Evolutionary conservation across 2,888 invertebrate genomes (phyloP).

Genomic region (Rhamnusium bicolor): DNA sequence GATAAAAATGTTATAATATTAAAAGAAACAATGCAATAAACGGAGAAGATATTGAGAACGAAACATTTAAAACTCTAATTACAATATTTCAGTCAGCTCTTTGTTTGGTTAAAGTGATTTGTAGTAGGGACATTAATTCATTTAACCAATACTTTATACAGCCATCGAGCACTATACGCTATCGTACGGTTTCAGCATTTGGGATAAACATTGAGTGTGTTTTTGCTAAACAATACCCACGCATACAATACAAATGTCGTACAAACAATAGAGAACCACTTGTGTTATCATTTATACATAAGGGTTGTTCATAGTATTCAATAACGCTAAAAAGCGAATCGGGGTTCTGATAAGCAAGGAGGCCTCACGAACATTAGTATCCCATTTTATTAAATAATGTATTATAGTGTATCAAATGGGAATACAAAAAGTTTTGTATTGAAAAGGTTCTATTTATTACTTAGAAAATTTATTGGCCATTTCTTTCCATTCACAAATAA

Average conservation of each 20-base stretch:
- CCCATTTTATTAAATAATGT: conserved; percentile 29
- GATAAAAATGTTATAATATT: too few relatives aligned
- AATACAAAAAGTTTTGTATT: background rate
- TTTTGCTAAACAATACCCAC: conserved; percentile 38
- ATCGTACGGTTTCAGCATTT: conserved; percentile 35
- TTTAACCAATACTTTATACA: conserved; percentile 34
- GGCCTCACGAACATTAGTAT: conserved; percentile 29
- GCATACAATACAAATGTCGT: conserved; percentile 49
- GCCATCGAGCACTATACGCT: conserved; percentile 26
- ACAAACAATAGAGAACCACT: conserved; percentile 45
- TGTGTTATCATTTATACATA: conserved; percentile 51
- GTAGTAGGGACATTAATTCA: conserved; percentile 34
- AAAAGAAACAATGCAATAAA: background rate
- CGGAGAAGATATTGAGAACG: conserved; percentile 8
- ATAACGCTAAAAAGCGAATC: conserved; percentile 49
- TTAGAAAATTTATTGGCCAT: background rate
- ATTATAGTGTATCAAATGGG: conserved; percentile 17
- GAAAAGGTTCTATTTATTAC: background rate
- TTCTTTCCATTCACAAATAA: background rate
- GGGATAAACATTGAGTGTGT: conserved; percentile 31
- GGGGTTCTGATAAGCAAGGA: conserved; percentile 48
- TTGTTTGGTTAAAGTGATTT: conserved; percentile 31
- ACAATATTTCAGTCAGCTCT: conserved; percentile 32
- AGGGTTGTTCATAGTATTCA: conserved; percentile 48
- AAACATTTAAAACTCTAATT: conserved; percentile 29